A percentile compares a stretch with the other conserved stretches of the same genome.
Evolutionary conservation across 1,140 invertebrate genomes (phyloP).

Genomic region (Drosophila nannoptera): DNA sequence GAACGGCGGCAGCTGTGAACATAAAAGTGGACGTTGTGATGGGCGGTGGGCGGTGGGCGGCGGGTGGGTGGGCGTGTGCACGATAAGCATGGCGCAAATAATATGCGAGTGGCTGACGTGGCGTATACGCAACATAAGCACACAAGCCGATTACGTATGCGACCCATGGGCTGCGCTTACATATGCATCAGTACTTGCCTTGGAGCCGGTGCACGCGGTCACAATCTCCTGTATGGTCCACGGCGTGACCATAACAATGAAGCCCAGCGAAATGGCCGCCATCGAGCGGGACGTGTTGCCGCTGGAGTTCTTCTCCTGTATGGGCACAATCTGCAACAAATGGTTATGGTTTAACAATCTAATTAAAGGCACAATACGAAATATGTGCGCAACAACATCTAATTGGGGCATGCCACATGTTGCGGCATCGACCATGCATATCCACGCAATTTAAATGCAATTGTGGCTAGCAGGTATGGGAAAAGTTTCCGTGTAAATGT

Average conservation of each 20-base stretch:
- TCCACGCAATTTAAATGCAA: background rate
- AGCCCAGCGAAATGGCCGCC: slow-evolving; percentile 92
- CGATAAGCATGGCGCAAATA: slow-evolving; percentile 30
- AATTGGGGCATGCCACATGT: slow-evolving; percentile 1
- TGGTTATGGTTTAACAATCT: slow-evolving; percentile 13
- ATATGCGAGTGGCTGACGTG: slow-evolving; percentile 31
- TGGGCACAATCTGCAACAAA: slow-evolving; percentile 81
- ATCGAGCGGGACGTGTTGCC: slow-evolving; percentile 90
- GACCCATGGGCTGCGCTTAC: slow-evolving; percentile 22
- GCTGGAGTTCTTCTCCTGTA: slow-evolving; percentile 87
- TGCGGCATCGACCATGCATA: background rate
- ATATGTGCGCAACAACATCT: background rate
- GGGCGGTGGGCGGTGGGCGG: background rate
- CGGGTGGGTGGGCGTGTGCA: background rate
- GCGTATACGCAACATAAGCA: slow-evolving; percentile 32
- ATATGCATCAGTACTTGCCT: slow-evolving; percentile 77
- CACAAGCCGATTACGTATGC: slow-evolving; percentile 58
- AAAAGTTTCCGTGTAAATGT: too few species aligned
- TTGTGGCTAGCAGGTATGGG: background rate
- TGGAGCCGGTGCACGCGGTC: slow-evolving; percentile 89
- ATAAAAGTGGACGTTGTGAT: slow-evolving; percentile 1
- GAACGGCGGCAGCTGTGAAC: slow-evolving; percentile 84
- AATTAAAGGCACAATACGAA: slow-evolving; percentile 33
- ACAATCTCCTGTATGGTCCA: slow-evolving; percentile 94
- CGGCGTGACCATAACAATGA: slow-evolving; percentile 92